Conservation (phyloP, 1,140 invertebrate genomes). For the Manduca sexta region DNA sequence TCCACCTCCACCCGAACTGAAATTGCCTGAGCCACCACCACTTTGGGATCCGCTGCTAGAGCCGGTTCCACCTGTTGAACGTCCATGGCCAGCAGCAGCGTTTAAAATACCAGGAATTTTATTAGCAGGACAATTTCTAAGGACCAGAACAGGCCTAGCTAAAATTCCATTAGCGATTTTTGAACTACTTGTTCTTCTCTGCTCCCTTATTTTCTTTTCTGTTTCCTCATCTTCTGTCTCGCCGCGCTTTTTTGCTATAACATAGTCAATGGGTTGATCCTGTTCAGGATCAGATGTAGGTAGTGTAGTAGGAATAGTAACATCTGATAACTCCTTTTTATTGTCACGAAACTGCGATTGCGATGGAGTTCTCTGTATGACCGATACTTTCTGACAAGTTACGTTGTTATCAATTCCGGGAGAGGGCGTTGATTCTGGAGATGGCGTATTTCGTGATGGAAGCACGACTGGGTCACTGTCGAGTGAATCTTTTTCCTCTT, state of each 20-base stretch:
- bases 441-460: constrained; percentile 67
- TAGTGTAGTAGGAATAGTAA: constrained; percentile 63
- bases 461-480: constrained; percentile 59
- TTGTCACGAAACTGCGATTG: constrained; percentile 69
- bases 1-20: constrained; percentile 70
- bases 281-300: constrained; percentile 77
- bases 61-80: constrained; percentile 75
- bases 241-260: constrained; percentile 84
- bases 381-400: constrained; percentile 79
- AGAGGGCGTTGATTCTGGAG: constrained; percentile 57
- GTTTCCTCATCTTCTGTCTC: constrained; percentile 78
- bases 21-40: constrained; percentile 71
- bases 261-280: constrained; percentile 91
- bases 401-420: constrained; percentile 70
- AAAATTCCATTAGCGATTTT: constrained; percentile 75
- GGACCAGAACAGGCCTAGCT: constrained; percentile 59
- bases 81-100: constrained; percentile 84
- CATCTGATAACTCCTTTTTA: constrained; percentile 72
- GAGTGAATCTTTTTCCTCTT: constrained; percentile 62
- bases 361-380: constrained; percentile 86
- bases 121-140: constrained; percentile 68
- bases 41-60: constrained; percentile 71
- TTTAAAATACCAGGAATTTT: constrained; percentile 75
- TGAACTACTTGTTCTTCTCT: constrained; percentile 74
- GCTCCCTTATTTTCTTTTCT: constrained; percentile 74